Conservation (phyloP, 2,113 vertebrate species). For the Phyllostomus hastatus region DNA sequence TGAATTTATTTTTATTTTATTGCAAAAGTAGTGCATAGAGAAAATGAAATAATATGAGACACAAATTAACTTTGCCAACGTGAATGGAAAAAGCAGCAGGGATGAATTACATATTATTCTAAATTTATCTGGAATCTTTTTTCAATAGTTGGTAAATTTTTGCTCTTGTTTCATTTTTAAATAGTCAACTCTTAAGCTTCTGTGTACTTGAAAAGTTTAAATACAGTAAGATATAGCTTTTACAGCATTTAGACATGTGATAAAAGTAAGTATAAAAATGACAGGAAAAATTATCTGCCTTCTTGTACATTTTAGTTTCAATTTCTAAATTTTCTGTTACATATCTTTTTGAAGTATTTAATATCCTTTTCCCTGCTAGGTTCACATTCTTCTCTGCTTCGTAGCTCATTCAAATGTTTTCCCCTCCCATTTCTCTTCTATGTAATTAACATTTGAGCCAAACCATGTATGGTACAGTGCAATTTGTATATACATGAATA, state of each 20-base stretch:
- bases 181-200: conserved; percentile 25
- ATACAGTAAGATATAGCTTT: conserved; percentile 28
- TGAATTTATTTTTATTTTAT: conserved; percentile 73
- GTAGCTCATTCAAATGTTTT: not conserved
- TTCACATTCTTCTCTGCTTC: conserved; percentile 28
- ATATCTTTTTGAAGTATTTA: conserved; percentile 16
- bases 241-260: not conserved
- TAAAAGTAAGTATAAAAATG: conserved; percentile 26
- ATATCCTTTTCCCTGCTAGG: not conserved
- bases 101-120: conserved; percentile 30
- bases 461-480: not conserved
- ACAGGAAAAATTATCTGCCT: conserved; percentile 14
- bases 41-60: conserved; percentile 37
- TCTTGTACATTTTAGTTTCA: conserved; percentile 7
- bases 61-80: conserved; percentile 62
- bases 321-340: conserved; percentile 22
- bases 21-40: conserved; percentile 41
- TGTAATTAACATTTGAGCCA: conserved; percentile 51
- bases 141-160: conserved; percentile 35
- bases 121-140: conserved; percentile 48
- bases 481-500: conserved; percentile 10
- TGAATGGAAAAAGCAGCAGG: conserved; percentile 57
- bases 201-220: conserved; percentile 42
- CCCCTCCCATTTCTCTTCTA: not conserved
- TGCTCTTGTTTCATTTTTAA: conserved; percentile 50